Base-by-base conservation (phyloP, 2,113 vertebrate genomes). In the Pao palembangensis region DNA sequence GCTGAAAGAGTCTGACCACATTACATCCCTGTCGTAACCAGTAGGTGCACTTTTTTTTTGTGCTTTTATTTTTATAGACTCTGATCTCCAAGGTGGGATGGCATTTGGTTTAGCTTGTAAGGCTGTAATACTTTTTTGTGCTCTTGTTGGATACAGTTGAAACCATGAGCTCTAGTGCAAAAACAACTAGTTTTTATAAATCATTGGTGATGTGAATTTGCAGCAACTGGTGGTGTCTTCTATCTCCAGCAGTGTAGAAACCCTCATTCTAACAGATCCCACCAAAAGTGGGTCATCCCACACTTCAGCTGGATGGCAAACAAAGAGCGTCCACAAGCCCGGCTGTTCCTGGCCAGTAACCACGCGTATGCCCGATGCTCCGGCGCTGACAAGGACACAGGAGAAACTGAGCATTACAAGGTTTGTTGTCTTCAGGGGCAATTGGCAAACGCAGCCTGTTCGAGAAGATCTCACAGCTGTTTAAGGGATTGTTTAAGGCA, bases 361-460 rank as follows among this genome's bases (percentile, higher is more conserved):
- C 73, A 50, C 19, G 58, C 43, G 18, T 86, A 73, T 38, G 81
- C 85, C 80, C 85, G 63, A 66, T 87, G 80, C 73, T 51, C 78
- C 58, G 87, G 77, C 52, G 70, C 85, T 0, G 91, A 91, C 58
- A 86, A 88, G 79, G 88, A 92, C 47, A 81, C 87, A 0, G 82
- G 91, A 55, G 90, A 92, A 65, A 82, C 64, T 0, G 78, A 89
- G 63, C 71, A 78, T 3, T 74, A 71, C 34, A 78, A 93, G 64
- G 89, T 92, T 18, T 54, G 67, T 72, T 65, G 82, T 58, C 0
- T 44, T 48, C 8, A 55, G 42, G 34, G 8, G 8, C 10, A 2
- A 38, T 38, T 38, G 1, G 11, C 34, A 38, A 38, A 38, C 34
- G 11, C 34, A 38, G 34, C 8, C 34, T 12, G 5, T 28, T 28